Evolutionary conservation across 2,113 vertebrate species (phyloP), one percentile per base, ranked within the genome.

Genomic region (Argyrosomus japonicus): DNA sequence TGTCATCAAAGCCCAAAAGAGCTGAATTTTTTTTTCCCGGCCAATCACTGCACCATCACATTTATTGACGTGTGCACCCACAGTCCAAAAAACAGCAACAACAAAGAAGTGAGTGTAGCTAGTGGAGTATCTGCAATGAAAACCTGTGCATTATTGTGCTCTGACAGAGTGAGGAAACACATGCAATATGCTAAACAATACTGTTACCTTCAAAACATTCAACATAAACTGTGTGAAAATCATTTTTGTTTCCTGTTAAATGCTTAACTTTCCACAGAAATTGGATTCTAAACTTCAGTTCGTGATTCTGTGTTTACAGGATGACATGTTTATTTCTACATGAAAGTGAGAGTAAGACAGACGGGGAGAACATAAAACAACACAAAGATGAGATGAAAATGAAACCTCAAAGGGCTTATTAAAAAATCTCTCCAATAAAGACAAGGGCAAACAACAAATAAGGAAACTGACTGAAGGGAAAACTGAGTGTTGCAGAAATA

Each of bases 341-440:
- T 76, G 5, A 56, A 77, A 71, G 53, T 23, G 51, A 74, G 36
- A 40, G 36, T 74, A 29, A 74, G 71, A 83, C 60, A 51, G 40
- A 1, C 48, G 27, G 15, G 51, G 23, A 54, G n/a, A 68, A 64
- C 40, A 68, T 17, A 36, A 56, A 27, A 65, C 75, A 62, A 12
- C 9, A 45, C 67, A 61, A 4, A 65, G 72, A 71, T 76, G 72
- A 89, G 67, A 88, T 68, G 75, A 68, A 67, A 70, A 78, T 53
- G 43, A 86, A 84, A 77, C 84, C 81, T 83, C 77, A 75, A 47
- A 73, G 69, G 84, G 25, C 79, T 86, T 54, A 85, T 90, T 88
- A 82, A 83, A 74, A 76, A 40, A 65, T 79, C 51, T 77, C 56
- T 77, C 29, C n/a, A 67, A 65, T 75, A 84, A 83, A 84, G 23